These are phyloP conservation scores for Aphis gossypii DNA, from an alignment of 1,140 invertebrate genomes.

Conservation along the genomic window DNA sequence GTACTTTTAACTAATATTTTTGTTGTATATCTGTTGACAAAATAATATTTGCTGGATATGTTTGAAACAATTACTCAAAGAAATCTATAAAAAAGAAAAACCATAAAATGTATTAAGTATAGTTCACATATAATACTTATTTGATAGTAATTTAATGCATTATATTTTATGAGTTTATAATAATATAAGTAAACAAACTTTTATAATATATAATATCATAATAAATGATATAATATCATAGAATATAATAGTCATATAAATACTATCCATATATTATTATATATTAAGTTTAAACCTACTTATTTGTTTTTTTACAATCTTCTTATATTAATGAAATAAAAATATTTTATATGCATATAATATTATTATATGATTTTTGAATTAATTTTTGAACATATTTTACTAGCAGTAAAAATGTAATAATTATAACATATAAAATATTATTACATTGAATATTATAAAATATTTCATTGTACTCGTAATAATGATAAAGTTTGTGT, in stretches of 20 bases:
- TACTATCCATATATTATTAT: no score
- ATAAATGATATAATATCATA: no score
- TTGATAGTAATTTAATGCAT: not conserved
- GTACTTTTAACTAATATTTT: not conserved
- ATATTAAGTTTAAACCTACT: no score
- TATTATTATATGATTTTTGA: not conserved
- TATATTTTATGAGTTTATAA: no score
- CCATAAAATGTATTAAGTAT: not conserved
- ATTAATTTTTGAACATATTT: not conserved
- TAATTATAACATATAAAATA: no score
- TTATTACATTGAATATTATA: not conserved
- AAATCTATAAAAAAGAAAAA: not conserved
- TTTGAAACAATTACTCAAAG: not conserved
- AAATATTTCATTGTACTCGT: not conserved
- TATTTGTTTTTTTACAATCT: no score
- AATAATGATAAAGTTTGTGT: not conserved
- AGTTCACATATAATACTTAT: not conserved
- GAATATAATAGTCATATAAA: no score
- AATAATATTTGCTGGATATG: not conserved
- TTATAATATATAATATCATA: no score
- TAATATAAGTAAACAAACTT: no score
- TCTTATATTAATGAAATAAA: no score
- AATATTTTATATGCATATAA: no score
- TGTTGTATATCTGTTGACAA: not conserved
- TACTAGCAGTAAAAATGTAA: no score